Conservation (phyloP, 2,888 invertebrate species). For the Leptura quadrifasciata region DNA sequence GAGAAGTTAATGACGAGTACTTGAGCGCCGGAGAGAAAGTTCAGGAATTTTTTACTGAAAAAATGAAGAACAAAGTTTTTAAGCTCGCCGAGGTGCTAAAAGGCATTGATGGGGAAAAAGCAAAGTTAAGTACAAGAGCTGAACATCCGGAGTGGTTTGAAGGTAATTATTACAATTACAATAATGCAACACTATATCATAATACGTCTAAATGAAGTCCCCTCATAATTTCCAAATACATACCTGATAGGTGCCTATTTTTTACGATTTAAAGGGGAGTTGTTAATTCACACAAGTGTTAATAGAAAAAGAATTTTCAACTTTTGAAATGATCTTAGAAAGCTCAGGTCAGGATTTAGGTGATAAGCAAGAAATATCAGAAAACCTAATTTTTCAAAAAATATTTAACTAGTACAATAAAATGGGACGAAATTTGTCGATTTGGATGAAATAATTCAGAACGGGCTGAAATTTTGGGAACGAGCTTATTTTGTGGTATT, state of each 20-base stretch:
- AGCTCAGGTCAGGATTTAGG: no score
- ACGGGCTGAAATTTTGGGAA: no score
- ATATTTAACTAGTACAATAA: no score
- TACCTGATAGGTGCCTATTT: background rate
- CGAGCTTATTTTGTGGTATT: no score
- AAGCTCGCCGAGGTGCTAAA: slow-evolving; percentile 73
- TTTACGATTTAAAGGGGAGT: background rate
- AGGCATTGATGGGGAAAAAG: slow-evolving; percentile 77
- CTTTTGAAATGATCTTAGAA: background rate
- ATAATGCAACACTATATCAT: background rate
- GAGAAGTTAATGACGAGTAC: slow-evolving; percentile 81
- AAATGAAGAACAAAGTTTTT: slow-evolving; percentile 77
- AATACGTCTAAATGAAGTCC: background rate
- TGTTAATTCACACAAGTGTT: background rate
- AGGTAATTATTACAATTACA: slow-evolving; percentile 74
- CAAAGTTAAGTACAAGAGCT: slow-evolving; percentile 76
- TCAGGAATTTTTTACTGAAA: slow-evolving; percentile 84
- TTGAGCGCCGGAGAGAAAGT: slow-evolving; percentile 83
- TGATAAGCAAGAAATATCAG: no score
- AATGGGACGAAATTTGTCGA: no score
- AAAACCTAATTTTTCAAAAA: no score
- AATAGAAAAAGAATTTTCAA: background rate
- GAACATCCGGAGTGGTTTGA: slow-evolving; percentile 88
- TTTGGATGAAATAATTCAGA: no score
- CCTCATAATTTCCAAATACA: background rate